Evolutionary conservation across 2,888 invertebrate species (phyloP).

Genomic region (Thecophora atra): DNA sequence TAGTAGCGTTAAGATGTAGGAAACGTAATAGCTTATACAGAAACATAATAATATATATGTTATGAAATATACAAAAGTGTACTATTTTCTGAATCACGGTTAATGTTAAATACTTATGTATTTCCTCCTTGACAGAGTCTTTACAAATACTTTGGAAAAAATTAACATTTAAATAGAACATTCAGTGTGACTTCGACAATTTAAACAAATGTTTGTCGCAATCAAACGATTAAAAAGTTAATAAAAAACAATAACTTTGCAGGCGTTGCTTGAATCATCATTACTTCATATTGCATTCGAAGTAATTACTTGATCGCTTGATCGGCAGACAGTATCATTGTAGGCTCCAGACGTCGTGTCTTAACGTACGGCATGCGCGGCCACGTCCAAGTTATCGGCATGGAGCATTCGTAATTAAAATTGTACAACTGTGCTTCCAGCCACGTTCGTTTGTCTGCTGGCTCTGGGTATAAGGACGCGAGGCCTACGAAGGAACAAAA

Average conservation of each 20-base stretch:
- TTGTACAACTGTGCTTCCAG: conserved; percentile 80
- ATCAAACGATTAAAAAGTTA: too few relatives aligned
- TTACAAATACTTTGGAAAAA: too few relatives aligned
- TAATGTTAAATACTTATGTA: too few relatives aligned
- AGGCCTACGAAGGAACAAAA: conserved; percentile 68
- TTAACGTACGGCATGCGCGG: conserved; percentile 63
- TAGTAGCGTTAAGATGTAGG: too few relatives aligned
- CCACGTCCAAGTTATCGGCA: conserved; percentile 78
- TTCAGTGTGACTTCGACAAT: too few relatives aligned
- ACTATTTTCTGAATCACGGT: too few relatives aligned
- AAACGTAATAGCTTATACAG: too few relatives aligned
- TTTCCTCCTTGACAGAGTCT: too few relatives aligned
- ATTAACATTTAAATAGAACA: too few relatives aligned
- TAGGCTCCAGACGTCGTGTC: conserved; percentile 62
- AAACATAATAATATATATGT: too few relatives aligned
- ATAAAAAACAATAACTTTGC: not conserved
- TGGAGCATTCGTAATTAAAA: conserved; percentile 79
- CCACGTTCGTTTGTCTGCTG: conserved; percentile 77
- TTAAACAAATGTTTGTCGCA: too few relatives aligned
- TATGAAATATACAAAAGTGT: too few relatives aligned
- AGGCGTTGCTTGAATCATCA: not conserved
- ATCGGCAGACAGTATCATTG: conserved; percentile 35
- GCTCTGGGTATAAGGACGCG: conserved; percentile 88
- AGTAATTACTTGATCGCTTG: not conserved
- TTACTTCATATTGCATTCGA: not conserved